These are phyloP conservation scores for Pterostichus niger DNA, from an alignment of 2,888 invertebrate species.

Conservation along the genomic window DNA sequence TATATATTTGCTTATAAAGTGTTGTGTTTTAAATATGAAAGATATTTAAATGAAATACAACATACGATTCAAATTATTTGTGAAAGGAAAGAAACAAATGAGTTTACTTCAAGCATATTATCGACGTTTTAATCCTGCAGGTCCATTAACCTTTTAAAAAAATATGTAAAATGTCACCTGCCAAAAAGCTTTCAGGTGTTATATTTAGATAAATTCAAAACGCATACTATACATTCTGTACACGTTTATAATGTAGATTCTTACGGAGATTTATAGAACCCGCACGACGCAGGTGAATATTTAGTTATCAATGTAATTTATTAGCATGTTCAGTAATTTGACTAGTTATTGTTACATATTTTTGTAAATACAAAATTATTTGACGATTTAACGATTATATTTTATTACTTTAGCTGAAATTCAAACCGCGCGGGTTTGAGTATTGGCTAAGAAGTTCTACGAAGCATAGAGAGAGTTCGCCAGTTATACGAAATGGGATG, in stretches of 20 bases:
- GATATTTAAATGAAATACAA: no score
- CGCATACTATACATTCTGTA: not conserved
- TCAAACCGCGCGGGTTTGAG: conserved; percentile 19
- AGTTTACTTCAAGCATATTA: no score
- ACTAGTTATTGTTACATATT: not conserved
- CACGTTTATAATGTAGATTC: conserved; percentile 20
- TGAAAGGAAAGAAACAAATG: no score
- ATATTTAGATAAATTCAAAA: conserved; percentile 53
- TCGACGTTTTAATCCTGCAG: not conserved
- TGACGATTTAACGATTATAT: not conserved
- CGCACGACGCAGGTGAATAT: conserved; percentile 22
- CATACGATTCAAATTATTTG: no score
- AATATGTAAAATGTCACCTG: conserved; percentile 58
- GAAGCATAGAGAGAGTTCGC: conserved; percentile 11
- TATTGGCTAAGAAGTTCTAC: not conserved
- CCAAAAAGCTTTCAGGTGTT: conserved; percentile 54
- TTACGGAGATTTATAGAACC: conserved; percentile 9
- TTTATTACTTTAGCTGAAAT: not conserved
- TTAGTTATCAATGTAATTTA: not conserved
- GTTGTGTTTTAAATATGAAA: no score
- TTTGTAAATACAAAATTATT: no score
- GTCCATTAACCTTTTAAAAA: conserved; percentile 58
- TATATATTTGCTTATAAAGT: no score
- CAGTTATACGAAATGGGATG: conserved; percentile 26
- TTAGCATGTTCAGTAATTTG: not conserved